phyloP scores from a whole-genome alignment of 2,797 vertebrate species.

The Sebastes matsubarae region DNA sequence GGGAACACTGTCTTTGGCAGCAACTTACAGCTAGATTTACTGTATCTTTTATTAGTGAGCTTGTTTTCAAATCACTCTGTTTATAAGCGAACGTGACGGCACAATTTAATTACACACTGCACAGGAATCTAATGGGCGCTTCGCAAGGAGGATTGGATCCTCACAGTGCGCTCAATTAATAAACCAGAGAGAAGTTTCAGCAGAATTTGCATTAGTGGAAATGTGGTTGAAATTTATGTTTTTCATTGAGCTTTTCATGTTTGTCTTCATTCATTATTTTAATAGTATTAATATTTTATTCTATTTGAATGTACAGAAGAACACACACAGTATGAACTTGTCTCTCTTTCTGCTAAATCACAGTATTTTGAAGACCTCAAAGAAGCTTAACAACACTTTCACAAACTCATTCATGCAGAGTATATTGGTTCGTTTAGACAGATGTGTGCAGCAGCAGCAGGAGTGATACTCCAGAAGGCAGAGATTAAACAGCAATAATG shows the following conservation, averaged over 20 bases:
- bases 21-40: conserved; percentile 3
- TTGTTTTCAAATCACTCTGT: conserved; percentile 8
- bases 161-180: conserved; percentile 7
- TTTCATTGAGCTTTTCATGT: conserved; percentile 25
- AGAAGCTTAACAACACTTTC: background rate
- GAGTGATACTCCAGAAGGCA: background rate
- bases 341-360: background rate
- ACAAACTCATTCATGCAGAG: background rate
- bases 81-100: conserved; percentile 5
- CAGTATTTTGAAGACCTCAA: background rate
- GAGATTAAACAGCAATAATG: conserved; percentile 14
- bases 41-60: conserved; percentile 14
- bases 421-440: background rate
- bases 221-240: conserved; percentile 16
- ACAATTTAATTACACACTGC: conserved; percentile 34
- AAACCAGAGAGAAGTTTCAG: conserved; percentile 33
- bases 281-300: background rate
- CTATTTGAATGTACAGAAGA: background rate
- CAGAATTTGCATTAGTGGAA: conserved; percentile 1
- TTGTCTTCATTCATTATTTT: conserved; percentile 14
- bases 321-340: background rate
- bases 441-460: background rate
- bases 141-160: conserved; percentile 1
- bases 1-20: background rate
- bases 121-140: conserved; percentile 15